phyloP scores from a whole-genome alignment of 2,113 vertebrate genomes.

The Bucco capensis region DNA sequence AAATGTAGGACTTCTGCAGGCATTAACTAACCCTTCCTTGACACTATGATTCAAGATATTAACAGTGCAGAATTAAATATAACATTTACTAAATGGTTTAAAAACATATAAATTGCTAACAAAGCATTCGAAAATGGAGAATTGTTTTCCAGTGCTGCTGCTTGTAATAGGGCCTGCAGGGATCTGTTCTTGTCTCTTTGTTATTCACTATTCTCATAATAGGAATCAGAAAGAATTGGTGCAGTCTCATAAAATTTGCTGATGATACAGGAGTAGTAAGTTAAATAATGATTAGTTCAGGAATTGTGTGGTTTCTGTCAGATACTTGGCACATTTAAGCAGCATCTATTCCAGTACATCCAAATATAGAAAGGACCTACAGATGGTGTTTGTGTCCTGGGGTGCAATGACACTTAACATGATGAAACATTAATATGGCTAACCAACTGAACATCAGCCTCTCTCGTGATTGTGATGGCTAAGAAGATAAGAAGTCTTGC shows the following conservation, averaged over 20 bases:
- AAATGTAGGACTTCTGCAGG: neutral
- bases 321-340: conserved; percentile 13
- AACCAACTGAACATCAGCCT: neutral
- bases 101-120: neutral
- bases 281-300: conserved; percentile 16
- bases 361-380: conserved; percentile 28
- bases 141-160: neutral
- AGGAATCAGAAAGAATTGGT: neutral
- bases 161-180: neutral
- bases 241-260: neutral
- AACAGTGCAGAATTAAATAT: neutral
- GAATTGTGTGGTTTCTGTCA: neutral
- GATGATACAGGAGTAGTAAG: neutral
- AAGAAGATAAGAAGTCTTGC: neutral
- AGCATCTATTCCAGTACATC: neutral
- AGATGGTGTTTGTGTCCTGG: conserved; percentile 61
- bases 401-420: conserved; percentile 17
- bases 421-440: neutral
- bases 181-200: neutral
- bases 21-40: neutral
- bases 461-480: neutral
- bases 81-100: neutral
- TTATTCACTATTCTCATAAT: neutral
- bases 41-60: neutral
- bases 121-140: neutral